These are phyloP conservation scores for Nematostella vectensis DNA, from an alignment of 92 coral and sea anemone species.

Conservation along the genomic window DNA sequence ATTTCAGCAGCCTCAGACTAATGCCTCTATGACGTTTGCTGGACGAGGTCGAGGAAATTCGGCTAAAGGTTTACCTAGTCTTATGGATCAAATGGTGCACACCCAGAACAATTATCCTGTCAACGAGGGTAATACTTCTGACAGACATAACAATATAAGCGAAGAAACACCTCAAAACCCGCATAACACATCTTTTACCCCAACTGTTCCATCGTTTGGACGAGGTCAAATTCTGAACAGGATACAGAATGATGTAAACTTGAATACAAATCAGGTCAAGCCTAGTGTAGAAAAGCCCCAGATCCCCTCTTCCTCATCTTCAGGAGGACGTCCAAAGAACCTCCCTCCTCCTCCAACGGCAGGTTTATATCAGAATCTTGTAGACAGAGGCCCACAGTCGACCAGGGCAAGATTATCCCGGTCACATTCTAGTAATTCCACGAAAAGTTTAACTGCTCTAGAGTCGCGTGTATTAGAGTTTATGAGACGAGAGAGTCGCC, in stretches of 20 bases:
- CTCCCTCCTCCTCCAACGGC: slow-evolving; percentile 76
- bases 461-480: slow-evolving; percentile 41
- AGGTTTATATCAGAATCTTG: slow-evolving; percentile 33
- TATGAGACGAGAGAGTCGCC: slow-evolving; percentile 55
- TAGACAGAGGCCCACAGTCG: slow-evolving; percentile 49
- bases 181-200: not conserved
- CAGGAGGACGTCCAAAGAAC: not conserved
- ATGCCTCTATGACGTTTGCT: not conserved
- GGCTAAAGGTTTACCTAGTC: not conserved
- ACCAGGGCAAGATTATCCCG: slow-evolving; percentile 1
- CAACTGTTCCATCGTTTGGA: not conserved
- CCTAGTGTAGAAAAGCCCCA: not conserved
- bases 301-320: not conserved
- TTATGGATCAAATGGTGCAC: not conserved
- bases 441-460: slow-evolving; percentile 22
- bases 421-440: slow-evolving; percentile 5
- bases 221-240: not conserved
- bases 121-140: not conserved
- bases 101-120: not conserved
- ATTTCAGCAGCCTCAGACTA: slow-evolving; percentile 6
- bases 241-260: not conserved
- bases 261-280: not conserved
- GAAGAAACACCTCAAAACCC: not conserved
- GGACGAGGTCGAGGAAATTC: slow-evolving; percentile 1
- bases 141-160: not conserved